Evolutionary conservation across 2,113 vertebrate genomes (phyloP).

Genomic region (Haplotaxodon microlepis): DNA sequence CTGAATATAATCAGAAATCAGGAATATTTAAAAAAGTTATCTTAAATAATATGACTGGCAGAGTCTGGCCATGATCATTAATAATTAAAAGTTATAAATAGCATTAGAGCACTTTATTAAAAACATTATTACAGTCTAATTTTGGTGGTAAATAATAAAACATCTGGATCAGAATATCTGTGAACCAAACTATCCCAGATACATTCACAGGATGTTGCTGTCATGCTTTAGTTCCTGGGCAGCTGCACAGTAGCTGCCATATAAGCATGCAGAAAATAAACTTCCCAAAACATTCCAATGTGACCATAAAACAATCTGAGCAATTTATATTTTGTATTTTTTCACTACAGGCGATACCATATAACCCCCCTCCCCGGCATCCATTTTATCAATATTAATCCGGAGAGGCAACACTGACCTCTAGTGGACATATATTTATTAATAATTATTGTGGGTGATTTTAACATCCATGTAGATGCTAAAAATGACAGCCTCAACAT

Average conservation of each 20-base stretch:
- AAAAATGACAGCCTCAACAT: no score
- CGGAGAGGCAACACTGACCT: background rate
- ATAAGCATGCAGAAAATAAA: background rate
- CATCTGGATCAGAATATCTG: background rate
- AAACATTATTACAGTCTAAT: background rate
- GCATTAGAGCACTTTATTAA: rapidly evolving
- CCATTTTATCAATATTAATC: background rate
- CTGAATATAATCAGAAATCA: background rate
- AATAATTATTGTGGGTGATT: no score
- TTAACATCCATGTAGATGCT: no score
- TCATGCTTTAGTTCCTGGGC: background rate
- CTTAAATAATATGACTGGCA: background rate
- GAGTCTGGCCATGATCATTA: rapidly evolving
- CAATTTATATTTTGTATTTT: background rate
- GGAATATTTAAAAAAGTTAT: background rate
- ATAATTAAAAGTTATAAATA: background rate
- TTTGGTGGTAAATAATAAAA: background rate
- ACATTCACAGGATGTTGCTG: background rate
- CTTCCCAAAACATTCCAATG: background rate
- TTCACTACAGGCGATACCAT: background rate
- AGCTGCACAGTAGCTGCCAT: background rate
- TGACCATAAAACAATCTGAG: background rate
- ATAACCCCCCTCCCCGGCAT: rapidly evolving
- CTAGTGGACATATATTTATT: background rate
- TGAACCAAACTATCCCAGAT: background rate